phyloP scores from a whole-genome alignment of 2,113 vertebrate species.

The Plecotus auritus region DNA sequence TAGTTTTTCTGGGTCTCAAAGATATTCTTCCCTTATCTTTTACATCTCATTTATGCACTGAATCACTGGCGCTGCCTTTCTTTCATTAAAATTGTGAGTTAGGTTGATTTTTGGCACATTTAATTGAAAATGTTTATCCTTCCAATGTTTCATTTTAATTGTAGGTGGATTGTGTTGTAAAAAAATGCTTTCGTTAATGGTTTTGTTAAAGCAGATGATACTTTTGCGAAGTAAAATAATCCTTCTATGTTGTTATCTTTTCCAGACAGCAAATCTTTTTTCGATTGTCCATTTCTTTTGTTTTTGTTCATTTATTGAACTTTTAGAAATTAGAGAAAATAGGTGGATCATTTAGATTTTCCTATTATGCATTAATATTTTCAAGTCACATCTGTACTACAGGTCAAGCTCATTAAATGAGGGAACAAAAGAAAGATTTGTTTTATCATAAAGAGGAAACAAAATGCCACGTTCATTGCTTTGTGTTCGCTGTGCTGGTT shows the following conservation, averaged over 20 bases:
- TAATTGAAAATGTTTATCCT: background rate
- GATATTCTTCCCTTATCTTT: background rate
- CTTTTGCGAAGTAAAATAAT: background rate
- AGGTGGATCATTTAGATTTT: background rate
- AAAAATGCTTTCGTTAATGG: background rate
- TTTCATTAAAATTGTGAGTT: background rate
- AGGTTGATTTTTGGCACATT: background rate
- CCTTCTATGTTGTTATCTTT: background rate
- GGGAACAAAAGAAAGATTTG: background rate
- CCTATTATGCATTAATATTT: background rate
- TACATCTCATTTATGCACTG: background rate
- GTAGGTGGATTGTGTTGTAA: background rate
- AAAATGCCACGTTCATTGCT: background rate
- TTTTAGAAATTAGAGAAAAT: background rate
- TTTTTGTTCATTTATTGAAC: background rate
- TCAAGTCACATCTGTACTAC: background rate
- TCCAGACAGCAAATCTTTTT: background rate
- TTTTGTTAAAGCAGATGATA: background rate
- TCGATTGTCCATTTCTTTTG: background rate
- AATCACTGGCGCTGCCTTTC: background rate
- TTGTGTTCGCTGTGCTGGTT: background rate
- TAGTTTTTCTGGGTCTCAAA: background rate
- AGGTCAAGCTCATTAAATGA: background rate
- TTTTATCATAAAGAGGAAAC: constrained; percentile 7
- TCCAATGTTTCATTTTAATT: background rate